Percentiles rank a stretch among this genome's conserved stretches.
phyloP scores from a whole-genome alignment of 1,140 invertebrate genomes.

The Cataglyphis hispanica region DNA sequence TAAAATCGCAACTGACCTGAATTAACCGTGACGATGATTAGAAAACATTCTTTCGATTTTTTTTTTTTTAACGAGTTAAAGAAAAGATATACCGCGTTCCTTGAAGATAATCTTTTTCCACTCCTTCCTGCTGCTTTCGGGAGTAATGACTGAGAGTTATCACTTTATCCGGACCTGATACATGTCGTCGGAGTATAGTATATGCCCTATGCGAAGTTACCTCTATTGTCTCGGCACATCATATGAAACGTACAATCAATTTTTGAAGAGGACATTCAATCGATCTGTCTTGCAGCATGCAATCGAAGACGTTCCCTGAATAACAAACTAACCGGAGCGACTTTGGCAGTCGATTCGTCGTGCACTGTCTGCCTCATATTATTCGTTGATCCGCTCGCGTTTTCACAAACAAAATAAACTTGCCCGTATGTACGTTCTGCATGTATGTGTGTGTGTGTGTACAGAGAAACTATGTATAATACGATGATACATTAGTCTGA shows the following conservation, averaged over 20 bases:
- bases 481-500: neutral
- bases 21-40: neutral
- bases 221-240: constrained; percentile 49
- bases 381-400: constrained; percentile 55
- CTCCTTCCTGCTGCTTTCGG: neutral
- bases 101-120: neutral
- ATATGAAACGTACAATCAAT: constrained; percentile 63
- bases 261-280: constrained; percentile 66
- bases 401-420: constrained; percentile 60
- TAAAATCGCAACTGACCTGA: neutral
- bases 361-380: constrained; percentile 53
- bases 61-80: neutral
- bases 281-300: constrained; percentile 62
- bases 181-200: constrained; percentile 50
- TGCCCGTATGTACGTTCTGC: neutral
- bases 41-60: neutral
- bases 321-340: constrained; percentile 54
- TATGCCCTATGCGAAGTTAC: constrained; percentile 49
- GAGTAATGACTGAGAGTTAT: constrained; percentile 42
- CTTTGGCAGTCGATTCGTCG: constrained; percentile 61
- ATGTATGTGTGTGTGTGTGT: too few relatives aligned
- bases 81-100: neutral
- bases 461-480: neutral
- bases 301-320: constrained; percentile 63
- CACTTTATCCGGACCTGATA: constrained; percentile 38